phyloP scores from a whole-genome alignment of 1,140 invertebrate species.

The Brachionus rubens region DNA sequence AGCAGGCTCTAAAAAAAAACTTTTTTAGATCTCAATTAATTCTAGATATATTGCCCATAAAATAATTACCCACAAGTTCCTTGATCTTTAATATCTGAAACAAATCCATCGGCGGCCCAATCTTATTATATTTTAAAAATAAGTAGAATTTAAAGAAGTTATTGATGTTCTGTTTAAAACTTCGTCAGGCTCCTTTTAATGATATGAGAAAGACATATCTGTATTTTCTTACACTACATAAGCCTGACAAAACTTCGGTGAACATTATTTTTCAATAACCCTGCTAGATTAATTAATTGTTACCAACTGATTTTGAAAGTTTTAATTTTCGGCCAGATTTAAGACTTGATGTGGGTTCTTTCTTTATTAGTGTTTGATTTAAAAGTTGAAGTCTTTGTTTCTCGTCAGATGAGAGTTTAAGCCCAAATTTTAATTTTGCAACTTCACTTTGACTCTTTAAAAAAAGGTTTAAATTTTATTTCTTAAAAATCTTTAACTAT shows the following conservation, averaged over 20 bases:
- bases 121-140: conserved; percentile 64
- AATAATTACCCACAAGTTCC: conserved; percentile 56
- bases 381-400: conserved; percentile 3
- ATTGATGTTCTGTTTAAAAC: too few relatives aligned
- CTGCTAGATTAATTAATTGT: too few relatives aligned
- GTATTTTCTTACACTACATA: too few relatives aligned
- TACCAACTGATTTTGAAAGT: conserved; percentile 28
- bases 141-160: too few relatives aligned
- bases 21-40: background rate
- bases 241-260: too few relatives aligned
- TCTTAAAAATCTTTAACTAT: too few relatives aligned
- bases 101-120: conserved; percentile 80
- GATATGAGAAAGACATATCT: too few relatives aligned
- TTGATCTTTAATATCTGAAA: conserved; percentile 91
- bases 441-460: conserved; percentile 26
- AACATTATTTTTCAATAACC: too few relatives aligned
- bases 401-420: background rate
- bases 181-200: too few relatives aligned
- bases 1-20: conserved; percentile 21
- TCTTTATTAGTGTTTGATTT: conserved; percentile 8
- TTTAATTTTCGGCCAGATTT: background rate
- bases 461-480: background rate
- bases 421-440: conserved; percentile 5
- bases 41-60: conserved; percentile 50
- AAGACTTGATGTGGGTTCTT: background rate